A percentile compares a stretch with the other conserved stretches of the same genome.
These are phyloP conservation scores for Nanger granti DNA, from an alignment of 2,113 vertebrate species.

Conservation along the genomic window DNA sequence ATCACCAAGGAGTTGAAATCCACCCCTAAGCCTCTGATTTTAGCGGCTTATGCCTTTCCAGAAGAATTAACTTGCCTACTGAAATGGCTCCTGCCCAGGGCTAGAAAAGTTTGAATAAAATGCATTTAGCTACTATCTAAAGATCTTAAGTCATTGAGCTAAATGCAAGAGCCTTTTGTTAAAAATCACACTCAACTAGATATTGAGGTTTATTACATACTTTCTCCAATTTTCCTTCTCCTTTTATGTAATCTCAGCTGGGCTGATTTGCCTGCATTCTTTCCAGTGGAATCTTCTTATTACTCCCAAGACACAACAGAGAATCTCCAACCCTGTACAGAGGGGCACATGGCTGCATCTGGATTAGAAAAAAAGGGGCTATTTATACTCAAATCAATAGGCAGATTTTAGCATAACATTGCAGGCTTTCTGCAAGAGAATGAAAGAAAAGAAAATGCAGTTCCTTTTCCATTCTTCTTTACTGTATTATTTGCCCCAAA, in stretches of 20 bases:
- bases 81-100: constrained; percentile 49
- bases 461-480: constrained; percentile 49
- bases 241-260: constrained; percentile 65
- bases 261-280: constrained; percentile 60
- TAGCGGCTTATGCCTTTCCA: constrained; percentile 50
- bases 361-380: constrained; percentile 58
- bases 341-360: constrained; percentile 52
- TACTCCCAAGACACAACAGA: constrained; percentile 63
- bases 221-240: constrained; percentile 54
- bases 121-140: constrained; percentile 58
- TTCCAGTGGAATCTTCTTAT: constrained; percentile 52
- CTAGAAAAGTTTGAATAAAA: constrained; percentile 62
- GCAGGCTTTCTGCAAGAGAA: constrained; percentile 53
- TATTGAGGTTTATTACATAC: constrained; percentile 59
- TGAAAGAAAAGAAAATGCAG: constrained; percentile 57
- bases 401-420: constrained; percentile 66
- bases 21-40: constrained; percentile 45
- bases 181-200: constrained; percentile 63
- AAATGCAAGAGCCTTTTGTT: constrained; percentile 64
- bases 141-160: constrained; percentile 61
- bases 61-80: constrained; percentile 60
- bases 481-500: constrained; percentile 58
- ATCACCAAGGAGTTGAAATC: constrained; percentile 54
- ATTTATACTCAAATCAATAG: constrained; percentile 69
- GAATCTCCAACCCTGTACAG: constrained; percentile 42